Conservation (phyloP, 2,888 invertebrate species). For the Ormyrus labotus region DNA sequence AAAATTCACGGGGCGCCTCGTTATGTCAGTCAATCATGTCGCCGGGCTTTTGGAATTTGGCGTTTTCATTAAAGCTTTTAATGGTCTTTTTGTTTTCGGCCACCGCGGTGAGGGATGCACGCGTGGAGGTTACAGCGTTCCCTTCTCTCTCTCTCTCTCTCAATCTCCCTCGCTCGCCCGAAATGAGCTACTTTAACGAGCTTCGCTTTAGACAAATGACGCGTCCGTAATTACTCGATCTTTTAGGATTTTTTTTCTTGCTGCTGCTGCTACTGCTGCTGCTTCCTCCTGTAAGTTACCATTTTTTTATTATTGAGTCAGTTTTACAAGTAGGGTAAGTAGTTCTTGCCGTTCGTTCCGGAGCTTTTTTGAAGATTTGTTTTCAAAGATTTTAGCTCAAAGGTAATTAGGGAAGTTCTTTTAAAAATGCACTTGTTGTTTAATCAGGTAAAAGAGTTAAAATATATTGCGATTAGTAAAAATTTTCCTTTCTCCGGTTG, state of each 20-base stretch:
- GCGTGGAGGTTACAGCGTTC: not conserved
- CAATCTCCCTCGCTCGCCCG: not conserved
- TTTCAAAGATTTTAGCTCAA: no score
- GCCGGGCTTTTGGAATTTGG: slow-evolving; percentile 43
- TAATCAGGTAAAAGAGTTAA: no score
- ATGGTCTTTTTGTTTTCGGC: slow-evolving; percentile 45
- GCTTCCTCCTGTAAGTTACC: no score
- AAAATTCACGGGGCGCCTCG: not conserved
- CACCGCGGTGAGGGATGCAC: not conserved
- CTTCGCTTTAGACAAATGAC: slow-evolving; percentile 48
- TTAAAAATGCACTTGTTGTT: no score
- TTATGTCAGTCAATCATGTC: slow-evolving; percentile 47
- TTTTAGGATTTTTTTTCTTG: slow-evolving; percentile 1
- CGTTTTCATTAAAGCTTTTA: slow-evolving; percentile 46
- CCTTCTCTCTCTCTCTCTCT: not conserved
- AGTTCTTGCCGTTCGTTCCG: no score
- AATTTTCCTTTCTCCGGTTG: no score
- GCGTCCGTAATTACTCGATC: slow-evolving; percentile 43
- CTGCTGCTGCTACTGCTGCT: no score
- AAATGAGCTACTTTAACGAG: slow-evolving; percentile 49
- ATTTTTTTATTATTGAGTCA: no score
- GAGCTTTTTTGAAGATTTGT: no score
- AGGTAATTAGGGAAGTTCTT: no score
- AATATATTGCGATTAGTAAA: no score
- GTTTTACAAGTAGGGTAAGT: no score